Percentiles rank a stretch among this genome's conserved stretches.
phyloP scores from a whole-genome alignment of 2,113 vertebrate genomes.

The Petromus typicus region DNA sequence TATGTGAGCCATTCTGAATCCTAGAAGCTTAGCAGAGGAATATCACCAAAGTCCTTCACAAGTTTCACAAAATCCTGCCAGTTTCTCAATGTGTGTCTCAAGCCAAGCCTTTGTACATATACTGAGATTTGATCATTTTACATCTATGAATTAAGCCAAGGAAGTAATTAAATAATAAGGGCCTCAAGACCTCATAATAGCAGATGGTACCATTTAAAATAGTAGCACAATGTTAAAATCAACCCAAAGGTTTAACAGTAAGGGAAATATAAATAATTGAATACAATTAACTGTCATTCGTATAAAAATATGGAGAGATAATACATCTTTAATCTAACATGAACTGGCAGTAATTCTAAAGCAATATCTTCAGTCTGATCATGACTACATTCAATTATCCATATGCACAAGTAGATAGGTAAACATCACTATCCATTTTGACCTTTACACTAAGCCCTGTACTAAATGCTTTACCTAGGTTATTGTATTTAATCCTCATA shows the following conservation, averaged over 20 bases:
- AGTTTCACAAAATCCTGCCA: not conserved
- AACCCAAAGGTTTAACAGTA: not conserved
- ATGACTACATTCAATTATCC: not conserved
- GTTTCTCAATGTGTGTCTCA: not conserved
- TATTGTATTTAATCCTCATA: not conserved
- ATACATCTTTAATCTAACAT: not conserved
- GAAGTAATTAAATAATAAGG: not conserved
- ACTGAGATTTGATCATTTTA: not conserved
- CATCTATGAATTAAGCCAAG: not conserved
- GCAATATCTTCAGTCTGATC: fast-evolving
- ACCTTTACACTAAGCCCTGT: not conserved
- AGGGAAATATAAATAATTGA: not conserved
- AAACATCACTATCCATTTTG: not conserved
- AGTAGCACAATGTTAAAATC: not conserved
- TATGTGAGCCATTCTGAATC: not conserved
- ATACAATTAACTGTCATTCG: not conserved
- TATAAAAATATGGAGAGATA: not conserved
- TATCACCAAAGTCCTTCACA: fast-evolving
- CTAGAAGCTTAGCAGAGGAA: not conserved
- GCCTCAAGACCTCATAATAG: not conserved
- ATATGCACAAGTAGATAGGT: not conserved
- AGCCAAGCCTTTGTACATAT: not conserved
- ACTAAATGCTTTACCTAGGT: not conserved
- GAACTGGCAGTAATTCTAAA: not conserved
- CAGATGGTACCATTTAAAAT: not conserved